Evolutionary conservation across 37 sponge, comb jelly and placozoan genomes (phyloP), one percentile per base, ranked within the genome.

Genomic region (Ephydatia muelleri): DNA sequence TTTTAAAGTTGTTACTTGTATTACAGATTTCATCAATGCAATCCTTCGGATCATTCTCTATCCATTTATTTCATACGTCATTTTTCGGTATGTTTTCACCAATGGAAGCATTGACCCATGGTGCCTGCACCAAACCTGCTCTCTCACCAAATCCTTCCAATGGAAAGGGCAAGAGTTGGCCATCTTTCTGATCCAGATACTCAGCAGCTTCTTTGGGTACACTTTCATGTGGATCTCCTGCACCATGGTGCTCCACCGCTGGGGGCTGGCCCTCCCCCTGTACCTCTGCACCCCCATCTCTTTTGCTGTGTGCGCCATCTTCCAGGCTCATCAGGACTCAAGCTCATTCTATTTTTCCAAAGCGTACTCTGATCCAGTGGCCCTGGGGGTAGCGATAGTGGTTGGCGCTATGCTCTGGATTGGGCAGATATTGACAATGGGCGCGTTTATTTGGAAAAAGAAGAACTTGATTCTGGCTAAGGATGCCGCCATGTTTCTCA

Each of bases 401-500:
- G 85, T 68, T 38, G 75, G 79, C 9, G 28, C n/a, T 21, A 12
- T 79, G 3, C 84, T 94, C 21, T 88, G 92, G 88, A 35, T 89
- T 73, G 84, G 87, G 1, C 87, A 88, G 85, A 26, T 89, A 0
- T 49, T 91, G 22, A 82, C 83, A 4, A 79, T 85, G 32, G 89
- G 86, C 0, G 80, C 34, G 21, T 86, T 75, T 38, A 70, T 94
- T 4, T 89, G 72, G 28, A 79, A 86, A n/a, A 86, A 72, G n/a
- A 80, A 49, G 11, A 88, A 86, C 32, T 65, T 82, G 49, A 85
- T 91, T 38, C 72, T 94, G 11, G 78, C 95, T 29, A 82, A 73
- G 29, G 96, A 96, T 23, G 75, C 65, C 16, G 82, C 84, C 39
- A 91, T 96, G 82, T 96, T 96, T 70, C 66, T 87, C 47, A 83